Percentiles rank a stretch among this genome's conserved stretches.
These are phyloP conservation scores for Agonum fuliginosum DNA, from an alignment of 2,888 invertebrate species.

Conservation along the genomic window DNA sequence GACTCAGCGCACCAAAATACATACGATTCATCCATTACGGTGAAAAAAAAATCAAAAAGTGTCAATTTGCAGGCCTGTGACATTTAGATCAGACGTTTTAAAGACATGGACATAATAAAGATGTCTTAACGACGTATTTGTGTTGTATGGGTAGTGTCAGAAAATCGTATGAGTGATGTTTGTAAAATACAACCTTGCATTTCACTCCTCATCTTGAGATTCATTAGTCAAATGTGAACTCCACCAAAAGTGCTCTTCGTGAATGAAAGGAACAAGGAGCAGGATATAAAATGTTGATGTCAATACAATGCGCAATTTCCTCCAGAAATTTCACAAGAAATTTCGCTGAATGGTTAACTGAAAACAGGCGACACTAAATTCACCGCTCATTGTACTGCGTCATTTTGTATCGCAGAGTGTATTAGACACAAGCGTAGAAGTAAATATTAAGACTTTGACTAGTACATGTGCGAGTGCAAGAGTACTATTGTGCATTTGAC, in stretches of 20 bases:
- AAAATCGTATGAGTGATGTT: too few species aligned
- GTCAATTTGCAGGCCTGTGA: too few species aligned
- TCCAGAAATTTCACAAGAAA: slow-evolving; percentile 9
- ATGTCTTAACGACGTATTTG: too few species aligned
- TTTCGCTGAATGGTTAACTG: background rate
- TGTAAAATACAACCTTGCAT: slow-evolving; percentile 1
- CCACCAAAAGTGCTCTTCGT: too few species aligned
- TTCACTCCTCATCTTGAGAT: background rate
- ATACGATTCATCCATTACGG: too few species aligned
- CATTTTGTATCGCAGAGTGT: slow-evolving; percentile 53
- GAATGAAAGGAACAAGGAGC: background rate
- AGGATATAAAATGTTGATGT: slow-evolving; percentile 12
- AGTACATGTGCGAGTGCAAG: slow-evolving; percentile 20
- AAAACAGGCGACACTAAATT: slow-evolving; percentile 3
- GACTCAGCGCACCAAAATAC: too few species aligned
- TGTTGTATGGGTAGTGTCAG: too few species aligned
- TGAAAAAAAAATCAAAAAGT: too few species aligned
- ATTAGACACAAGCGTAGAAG: slow-evolving; percentile 50
- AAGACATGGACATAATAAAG: too few species aligned
- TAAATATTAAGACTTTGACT: slow-evolving; percentile 57
- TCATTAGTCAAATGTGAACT: background rate
- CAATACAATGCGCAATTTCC: slow-evolving; percentile 23
- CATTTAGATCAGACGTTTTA: too few species aligned
- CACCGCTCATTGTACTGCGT: slow-evolving; percentile 21
- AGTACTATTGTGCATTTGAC: slow-evolving; percentile 56